phyloP scores from a whole-genome alignment of 1,140 invertebrate genomes.

The Triops cancriformis region DNA sequence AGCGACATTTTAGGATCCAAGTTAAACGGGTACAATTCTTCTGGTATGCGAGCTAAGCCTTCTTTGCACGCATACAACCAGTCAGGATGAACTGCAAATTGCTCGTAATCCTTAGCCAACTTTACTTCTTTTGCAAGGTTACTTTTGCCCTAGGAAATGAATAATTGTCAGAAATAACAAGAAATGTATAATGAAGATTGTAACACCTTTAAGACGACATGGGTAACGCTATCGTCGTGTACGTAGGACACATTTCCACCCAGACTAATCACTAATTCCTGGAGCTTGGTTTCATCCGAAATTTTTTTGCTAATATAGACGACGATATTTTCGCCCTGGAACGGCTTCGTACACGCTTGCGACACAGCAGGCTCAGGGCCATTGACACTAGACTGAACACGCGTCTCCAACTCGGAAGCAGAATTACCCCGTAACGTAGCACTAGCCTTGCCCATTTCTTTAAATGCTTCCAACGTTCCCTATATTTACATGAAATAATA shows the following conservation, averaged over 20 bases:
- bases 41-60: conserved; percentile 37
- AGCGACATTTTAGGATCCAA: conserved; percentile 38
- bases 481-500: too few species aligned
- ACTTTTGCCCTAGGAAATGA: conserved; percentile 35
- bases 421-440: neutral
- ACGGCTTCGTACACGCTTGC: neutral
- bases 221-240: conserved; percentile 39
- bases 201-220: conserved; percentile 40
- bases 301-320: neutral
- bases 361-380: conserved; percentile 4
- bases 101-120: conserved; percentile 37
- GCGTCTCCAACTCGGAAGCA: neutral
- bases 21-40: conserved; percentile 40
- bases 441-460: neutral
- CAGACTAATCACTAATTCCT: conserved; percentile 37
- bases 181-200: neutral
- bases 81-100: conserved; percentile 40
- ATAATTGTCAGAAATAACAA: neutral
- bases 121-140: conserved; percentile 40
- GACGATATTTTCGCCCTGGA: neutral
- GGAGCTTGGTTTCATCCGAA: conserved; percentile 33
- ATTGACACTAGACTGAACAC: neutral
- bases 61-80: conserved; percentile 41
- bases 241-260: conserved; percentile 41
- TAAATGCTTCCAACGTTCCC: neutral